Evolutionary conservation across 2,113 vertebrate genomes (phyloP), one percentile per base, ranked within the genome.

Genomic region (Misgurnus mizolepis): DNA sequence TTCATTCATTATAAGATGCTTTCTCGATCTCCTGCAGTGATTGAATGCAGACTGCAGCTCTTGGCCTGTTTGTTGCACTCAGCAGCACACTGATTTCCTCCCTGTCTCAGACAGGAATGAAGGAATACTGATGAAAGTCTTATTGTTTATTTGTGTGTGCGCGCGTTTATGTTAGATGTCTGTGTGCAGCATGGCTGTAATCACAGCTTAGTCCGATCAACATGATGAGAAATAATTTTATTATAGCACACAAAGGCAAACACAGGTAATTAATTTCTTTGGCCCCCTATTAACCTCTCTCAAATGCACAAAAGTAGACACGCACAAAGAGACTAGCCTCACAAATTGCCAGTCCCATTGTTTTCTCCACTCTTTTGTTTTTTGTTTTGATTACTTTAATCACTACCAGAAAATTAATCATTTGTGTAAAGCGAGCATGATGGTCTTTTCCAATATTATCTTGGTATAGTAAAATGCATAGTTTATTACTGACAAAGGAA

Each of bases 1-100:
- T 73, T 73, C 40, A 60, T 60, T 73, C 71, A 45, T 43, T 41
- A 73, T 73, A 60, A 73, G 39, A 60, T 58, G n/a, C 17, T 60
- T 60, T 60, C 43, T 43, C 60, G 71, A 60, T 73, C 71, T 60
- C 40, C 71, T 15, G 55, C 11, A 73, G 55, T 60, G 71, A 73
- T 5, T 60, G 10, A 60, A 60, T 73, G 55, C 55, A 15, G 1
- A 60, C 34, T 60, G 53, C 55, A 60, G 71, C 11, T 73, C 41
- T 73, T 73, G 40, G n/a, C 7, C n/a, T 27, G 55, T 73, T 73
- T 73, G 39, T n/a, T 43, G 6, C 11, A 53, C 67, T 70, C 47
- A 53, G 53, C 69, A 41, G 17, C 10, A 18, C 17, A 45, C 56
- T 17, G 14, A 64, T 62, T 64, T 27, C 18, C 9, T 49, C 14